Evolutionary conservation across 2,797 vertebrate species (phyloP), one percentile per base, ranked within the genome.

Genomic region (Coluber constrictor): DNA sequence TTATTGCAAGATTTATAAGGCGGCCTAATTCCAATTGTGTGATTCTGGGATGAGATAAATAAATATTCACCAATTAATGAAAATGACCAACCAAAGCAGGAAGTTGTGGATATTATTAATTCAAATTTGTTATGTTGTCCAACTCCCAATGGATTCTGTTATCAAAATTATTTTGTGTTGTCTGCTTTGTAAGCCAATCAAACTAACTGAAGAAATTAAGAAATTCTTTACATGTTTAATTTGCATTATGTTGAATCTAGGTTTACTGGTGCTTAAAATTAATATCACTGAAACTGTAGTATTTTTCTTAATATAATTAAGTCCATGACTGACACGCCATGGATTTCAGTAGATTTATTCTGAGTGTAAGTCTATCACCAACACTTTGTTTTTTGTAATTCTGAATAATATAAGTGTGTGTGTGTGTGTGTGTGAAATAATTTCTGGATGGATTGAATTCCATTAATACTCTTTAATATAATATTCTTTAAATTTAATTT

Each of bases 141-240:
- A 74, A 74, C 66, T 74, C 37, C 37, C 37, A 83, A 83, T 23
- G 18, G 92, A 91, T 20, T 18, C 16, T 23, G 79, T 59, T 37
- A 89, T 63, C 59, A 47, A 5, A 43, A 32, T 47, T 66, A 1
- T 91, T 56, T 89, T 66, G 54, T 93, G 94, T 93, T 91, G 94
- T 2, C 61, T 55, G 11, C 63, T 1, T 57, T 91, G 25, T 91
- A 94, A 95, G 1, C 16, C 20, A 29, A 94, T 27, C 89, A 87
- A 93, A 94, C 61, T 5, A 47, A 0, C 12, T 9, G 8, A 70
- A 5, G 0, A 86, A 63, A 79, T 89, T 91, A 89, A 43, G 10
- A 66, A 4, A 61, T 56, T 12, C 54, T 0, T 12, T 95, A 29
- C 23, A 1, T 88, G 51, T 57, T 90, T 29, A 88, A 88, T 88